Evolutionary conservation across 2,888 invertebrate species (phyloP).

Genomic region (Trachelus tabidus): DNA sequence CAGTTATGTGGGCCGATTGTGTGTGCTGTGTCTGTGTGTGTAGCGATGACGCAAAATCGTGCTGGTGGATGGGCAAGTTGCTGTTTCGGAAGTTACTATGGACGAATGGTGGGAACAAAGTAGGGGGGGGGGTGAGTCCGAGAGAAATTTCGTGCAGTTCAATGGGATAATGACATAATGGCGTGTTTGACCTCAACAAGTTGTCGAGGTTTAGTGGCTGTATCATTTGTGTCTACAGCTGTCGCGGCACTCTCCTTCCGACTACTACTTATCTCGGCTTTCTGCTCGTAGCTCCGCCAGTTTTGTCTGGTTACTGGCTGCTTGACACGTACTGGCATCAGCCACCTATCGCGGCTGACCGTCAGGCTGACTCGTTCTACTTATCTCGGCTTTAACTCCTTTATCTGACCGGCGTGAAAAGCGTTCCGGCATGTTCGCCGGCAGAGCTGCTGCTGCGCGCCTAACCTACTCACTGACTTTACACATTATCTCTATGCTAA

Average conservation of each 20-base stretch:
- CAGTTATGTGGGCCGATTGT: background rate
- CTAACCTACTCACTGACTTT: conserved; percentile 24
- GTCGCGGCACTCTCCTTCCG: conserved; percentile 4
- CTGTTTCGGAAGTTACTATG: background rate
- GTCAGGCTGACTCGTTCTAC: conserved; percentile 32
- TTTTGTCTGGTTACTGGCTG: background rate
- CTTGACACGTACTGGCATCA: background rate
- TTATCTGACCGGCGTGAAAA: conserved; percentile 24
- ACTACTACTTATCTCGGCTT: conserved; percentile 8
- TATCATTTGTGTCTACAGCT: conserved; percentile 25
- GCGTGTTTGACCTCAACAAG: conserved; percentile 35
- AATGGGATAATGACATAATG: conserved; percentile 34
- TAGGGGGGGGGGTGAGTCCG: background rate
- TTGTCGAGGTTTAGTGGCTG: conserved; percentile 22
- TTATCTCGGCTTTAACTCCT: conserved; percentile 29
- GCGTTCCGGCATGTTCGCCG: conserved; percentile 37
- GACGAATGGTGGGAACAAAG: background rate
- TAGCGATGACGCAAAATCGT: background rate
- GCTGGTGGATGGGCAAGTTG: background rate
- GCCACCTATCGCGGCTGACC: conserved; percentile 42
- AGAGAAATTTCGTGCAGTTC: conserved; percentile 12
- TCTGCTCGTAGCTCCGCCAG: background rate
- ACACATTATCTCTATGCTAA: conserved; percentile 61
- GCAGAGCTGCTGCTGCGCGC: background rate
- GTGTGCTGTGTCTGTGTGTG: background rate